Evolutionary conservation across 2,113 vertebrate species (phyloP), one percentile per base, ranked within the genome.

Genomic region (Ceuthmochares aereus): DNA sequence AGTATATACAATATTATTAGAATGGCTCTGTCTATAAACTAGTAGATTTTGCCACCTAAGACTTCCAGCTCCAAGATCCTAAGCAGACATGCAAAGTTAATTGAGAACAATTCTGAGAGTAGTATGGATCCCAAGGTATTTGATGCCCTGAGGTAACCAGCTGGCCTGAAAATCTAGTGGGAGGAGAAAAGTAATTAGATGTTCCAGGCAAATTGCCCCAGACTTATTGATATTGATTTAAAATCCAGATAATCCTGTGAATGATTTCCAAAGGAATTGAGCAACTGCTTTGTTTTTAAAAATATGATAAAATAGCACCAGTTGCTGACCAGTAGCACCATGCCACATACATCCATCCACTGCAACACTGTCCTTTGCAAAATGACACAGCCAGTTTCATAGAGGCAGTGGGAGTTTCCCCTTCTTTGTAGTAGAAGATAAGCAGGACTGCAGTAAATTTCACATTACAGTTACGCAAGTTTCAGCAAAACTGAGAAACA

Each of bases 221-320:
- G 90, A 96, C 60, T 96, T 96, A 95, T 60, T 96, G 95, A 84
- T 96, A 93, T 93, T 95, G 90, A 94, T 95, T 96, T 96, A 60
- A 96, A 96, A 96, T 92, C 90, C 47, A 90, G 93, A 93, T 81
- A 96, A 92, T 89, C 68, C 27, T 93, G 64, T 75, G 34, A 67
- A 93, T 93, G 56, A 93, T 89, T 93, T 96, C 90, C 85, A 93
- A 81, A 89, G 64, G 64, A 96, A 84, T 58, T 63, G 45, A 91
- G 30, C 11, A 88, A 86, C 51, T 49, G 34, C 12, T 23, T 81
- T 60, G 52, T 77, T 87, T 66, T 73, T 59, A 62, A 54, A 87
- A 20, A 9, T 4, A 13, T 0, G 1, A 69, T 51, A 85, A 90
- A 86, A 29, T 20, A 80, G 13, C 15, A 47, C 22, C 77, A 67